phyloP scores from a whole-genome alignment of 2,797 vertebrate species.

The Lutjanus argentimaculatus region DNA sequence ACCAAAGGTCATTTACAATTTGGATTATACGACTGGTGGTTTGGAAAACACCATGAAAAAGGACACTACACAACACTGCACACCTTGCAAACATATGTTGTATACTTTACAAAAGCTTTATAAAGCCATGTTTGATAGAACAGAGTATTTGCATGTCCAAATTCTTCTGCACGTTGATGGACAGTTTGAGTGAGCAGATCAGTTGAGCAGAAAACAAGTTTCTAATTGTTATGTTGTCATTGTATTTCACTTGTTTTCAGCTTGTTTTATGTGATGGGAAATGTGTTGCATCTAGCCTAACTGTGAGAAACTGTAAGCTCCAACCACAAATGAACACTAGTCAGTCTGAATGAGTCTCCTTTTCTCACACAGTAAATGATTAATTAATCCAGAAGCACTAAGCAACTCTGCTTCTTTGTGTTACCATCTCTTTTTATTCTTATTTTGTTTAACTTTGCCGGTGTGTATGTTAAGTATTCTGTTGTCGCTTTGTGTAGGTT shows the following conservation, averaged over 20 bases:
- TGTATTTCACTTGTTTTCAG: slow-evolving; percentile 47
- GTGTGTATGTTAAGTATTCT: slow-evolving; percentile 35
- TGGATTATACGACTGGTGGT: background rate
- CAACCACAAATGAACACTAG: slow-evolving; percentile 49
- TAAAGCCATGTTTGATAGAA: slow-evolving; percentile 34
- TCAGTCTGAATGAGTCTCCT: slow-evolving; percentile 66
- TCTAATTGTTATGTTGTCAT: slow-evolving; percentile 20
- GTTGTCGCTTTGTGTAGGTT: slow-evolving; percentile 24
- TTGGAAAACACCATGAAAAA: background rate
- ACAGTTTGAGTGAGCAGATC: slow-evolving; percentile 28
- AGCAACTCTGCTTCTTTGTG: slow-evolving; percentile 44
- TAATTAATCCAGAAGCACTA: slow-evolving; percentile 29
- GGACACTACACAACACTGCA: slow-evolving; percentile 9
- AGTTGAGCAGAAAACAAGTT: slow-evolving; percentile 30
- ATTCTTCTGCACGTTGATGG: slow-evolving; percentile 54
- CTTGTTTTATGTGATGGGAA: slow-evolving; percentile 23
- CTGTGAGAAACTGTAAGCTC: slow-evolving; percentile 42
- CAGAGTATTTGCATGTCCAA: slow-evolving; percentile 63
- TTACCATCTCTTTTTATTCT: background rate
- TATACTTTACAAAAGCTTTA: slow-evolving; percentile 62
- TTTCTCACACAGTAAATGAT: slow-evolving; percentile 48
- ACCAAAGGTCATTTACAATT: background rate
- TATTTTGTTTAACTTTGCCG: background rate
- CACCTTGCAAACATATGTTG: slow-evolving; percentile 20
- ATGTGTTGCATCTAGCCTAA: slow-evolving; percentile 25